Conservation (phyloP, 2,797 vertebrate species). For the Babyrousa celebensis region DNA sequence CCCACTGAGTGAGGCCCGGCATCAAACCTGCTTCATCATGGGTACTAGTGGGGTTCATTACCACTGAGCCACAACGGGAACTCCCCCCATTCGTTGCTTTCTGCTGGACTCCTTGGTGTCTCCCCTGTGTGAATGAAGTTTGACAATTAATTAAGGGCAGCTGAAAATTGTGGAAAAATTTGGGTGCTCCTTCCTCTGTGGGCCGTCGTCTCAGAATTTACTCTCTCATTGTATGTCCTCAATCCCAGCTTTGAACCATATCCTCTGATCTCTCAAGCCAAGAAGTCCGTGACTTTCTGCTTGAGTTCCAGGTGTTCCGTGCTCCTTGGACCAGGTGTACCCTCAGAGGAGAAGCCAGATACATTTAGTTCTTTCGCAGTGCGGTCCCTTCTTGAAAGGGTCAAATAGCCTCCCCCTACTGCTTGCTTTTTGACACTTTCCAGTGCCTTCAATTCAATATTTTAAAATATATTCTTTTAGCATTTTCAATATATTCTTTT, state of each 20-base stretch:
- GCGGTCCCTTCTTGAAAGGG: not conserved
- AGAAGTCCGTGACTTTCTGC: not conserved
- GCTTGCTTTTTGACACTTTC: slow-evolving; percentile 18
- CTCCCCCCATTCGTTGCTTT: not conserved
- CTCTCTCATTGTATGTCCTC: not conserved
- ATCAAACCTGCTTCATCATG: too few relatives aligned
- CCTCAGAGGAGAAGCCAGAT: not conserved
- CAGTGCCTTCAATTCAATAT: not conserved
- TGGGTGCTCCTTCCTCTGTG: not conserved
- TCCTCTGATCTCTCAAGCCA: not conserved
- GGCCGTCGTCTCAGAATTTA: not conserved
- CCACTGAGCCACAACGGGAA: too few relatives aligned
- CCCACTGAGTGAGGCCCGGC: too few relatives aligned
- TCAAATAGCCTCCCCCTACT: not conserved
- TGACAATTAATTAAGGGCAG: not conserved
- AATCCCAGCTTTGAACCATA: not conserved
- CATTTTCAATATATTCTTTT: not conserved
- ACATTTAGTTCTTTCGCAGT: not conserved
- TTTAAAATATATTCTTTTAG: too few relatives aligned
- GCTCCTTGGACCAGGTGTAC: not conserved
- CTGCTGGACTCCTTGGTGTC: not conserved
- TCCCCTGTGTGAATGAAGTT: not conserved
- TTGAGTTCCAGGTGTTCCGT: not conserved
- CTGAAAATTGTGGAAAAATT: not conserved
- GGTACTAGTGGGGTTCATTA: too few relatives aligned